Percentiles rank a stretch among this genome's conserved stretches.
These are phyloP conservation scores for Macrotus californicus DNA, from an alignment of 2,113 vertebrate species.

Conservation along the genomic window DNA sequence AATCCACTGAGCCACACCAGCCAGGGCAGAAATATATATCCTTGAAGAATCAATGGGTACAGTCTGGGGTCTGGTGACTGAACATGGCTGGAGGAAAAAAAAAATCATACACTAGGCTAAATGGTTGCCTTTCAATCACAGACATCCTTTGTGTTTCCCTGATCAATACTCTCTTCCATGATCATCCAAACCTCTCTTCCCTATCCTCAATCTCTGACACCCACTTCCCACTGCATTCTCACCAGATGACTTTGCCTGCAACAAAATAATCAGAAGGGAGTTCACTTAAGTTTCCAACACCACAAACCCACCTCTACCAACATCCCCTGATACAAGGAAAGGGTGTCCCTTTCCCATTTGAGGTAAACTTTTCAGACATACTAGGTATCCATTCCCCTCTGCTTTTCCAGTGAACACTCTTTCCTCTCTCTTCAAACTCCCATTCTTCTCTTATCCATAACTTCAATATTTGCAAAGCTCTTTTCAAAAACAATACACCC, in stretches of 20 bases:
- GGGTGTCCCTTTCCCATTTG: background rate
- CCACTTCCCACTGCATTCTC: background rate
- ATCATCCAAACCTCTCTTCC: background rate
- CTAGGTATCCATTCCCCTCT: background rate
- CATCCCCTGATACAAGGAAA: background rate
- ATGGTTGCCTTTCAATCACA: background rate
- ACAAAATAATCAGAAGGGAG: background rate
- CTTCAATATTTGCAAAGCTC: background rate
- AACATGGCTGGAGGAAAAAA: background rate
- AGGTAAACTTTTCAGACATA: background rate
- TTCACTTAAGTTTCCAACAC: background rate
- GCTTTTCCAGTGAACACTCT: background rate
- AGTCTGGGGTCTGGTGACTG: background rate
- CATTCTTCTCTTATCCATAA: background rate
- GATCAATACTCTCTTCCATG: background rate
- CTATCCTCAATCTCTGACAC: background rate
- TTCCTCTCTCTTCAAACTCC: background rate
- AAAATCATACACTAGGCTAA: background rate
- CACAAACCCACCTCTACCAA: background rate
- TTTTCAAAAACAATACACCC: background rate
- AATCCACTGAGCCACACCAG: no score
- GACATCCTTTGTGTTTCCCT: background rate
- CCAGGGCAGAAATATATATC: background rate
- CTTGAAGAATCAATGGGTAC: background rate
- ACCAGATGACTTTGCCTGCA: background rate